Percentiles rank a stretch among this genome's conserved stretches.
phyloP scores from a whole-genome alignment of 2,113 vertebrate genomes.

The Turnix velox region DNA sequence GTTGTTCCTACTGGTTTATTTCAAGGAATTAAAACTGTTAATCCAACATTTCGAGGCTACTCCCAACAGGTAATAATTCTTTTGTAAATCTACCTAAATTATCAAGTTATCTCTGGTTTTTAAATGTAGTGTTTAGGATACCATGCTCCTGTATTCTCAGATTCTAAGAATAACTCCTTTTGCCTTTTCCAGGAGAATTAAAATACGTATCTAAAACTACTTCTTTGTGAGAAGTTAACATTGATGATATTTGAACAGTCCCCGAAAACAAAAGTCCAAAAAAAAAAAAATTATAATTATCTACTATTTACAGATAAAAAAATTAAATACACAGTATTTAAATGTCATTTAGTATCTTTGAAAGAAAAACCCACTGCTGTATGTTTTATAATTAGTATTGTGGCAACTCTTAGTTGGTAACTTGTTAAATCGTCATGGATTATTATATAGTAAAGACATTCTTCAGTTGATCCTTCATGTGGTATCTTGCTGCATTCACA shows the following conservation, averaged over 20 bases:
- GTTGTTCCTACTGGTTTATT: slow-evolving; percentile 94
- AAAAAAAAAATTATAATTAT: neutral
- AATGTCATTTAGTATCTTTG: neutral
- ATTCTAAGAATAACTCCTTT: neutral
- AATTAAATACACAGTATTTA: neutral
- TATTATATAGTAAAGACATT: neutral
- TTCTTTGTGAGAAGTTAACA: neutral
- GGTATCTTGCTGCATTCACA: neutral
- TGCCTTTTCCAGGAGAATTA: neutral
- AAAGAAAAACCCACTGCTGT: fast-evolving
- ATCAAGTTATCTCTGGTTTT: neutral
- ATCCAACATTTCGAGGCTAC: slow-evolving; percentile 96
- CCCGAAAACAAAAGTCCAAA: neutral
- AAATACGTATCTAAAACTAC: neutral
- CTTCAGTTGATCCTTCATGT: neutral
- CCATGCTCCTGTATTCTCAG: neutral
- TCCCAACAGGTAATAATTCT: slow-evolving; percentile 88
- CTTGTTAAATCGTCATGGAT: neutral
- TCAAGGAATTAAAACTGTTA: slow-evolving; percentile 97
- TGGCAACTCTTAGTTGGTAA: neutral
- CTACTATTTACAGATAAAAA: neutral
- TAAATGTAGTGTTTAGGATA: neutral
- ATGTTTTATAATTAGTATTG: neutral
- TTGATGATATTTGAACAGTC: neutral
- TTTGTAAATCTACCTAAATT: neutral